Evolutionary conservation across 2,888 invertebrate species (phyloP), one percentile per base, ranked within the genome.

Genomic region (Pollenia angustigena): DNA sequence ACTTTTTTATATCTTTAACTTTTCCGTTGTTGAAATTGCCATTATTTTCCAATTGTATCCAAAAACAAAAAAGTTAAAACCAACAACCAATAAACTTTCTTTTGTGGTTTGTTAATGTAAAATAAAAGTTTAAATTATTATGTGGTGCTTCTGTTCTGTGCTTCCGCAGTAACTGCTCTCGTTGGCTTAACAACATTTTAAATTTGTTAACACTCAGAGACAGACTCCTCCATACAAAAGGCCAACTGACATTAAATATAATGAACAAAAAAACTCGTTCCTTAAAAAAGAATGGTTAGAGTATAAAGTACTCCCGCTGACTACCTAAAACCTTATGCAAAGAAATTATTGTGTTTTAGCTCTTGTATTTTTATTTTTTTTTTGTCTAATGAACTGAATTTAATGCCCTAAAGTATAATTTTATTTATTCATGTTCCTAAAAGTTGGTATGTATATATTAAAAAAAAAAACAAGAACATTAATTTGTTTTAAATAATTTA

Each of bases 401-500:
- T n/a, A 71, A 71, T 71, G 42, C 42, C 11, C 42, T 11, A 32
- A 60, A 74, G 40, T 74, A 32, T 9, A 42, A 18, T 75, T 75
- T 75, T 50, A 62, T 62, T 75, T 62, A 42, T 74, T 74, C 48
- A 40, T 75, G 18, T 75, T 60, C 32, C 48, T 40, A 11, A 60
- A 60, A 50, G 14, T 46, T 56, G 44, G n/a, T 46, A 32, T 18
- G 2, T 18, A 1, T 32, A n/a, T n/a, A n/a, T n/a, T n/a, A 2
- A 42, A n/a, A 40, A 10, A 18, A 50, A 62, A 50, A 46, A 56
- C 32, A 40, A 46, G 32, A 68, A 64, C 82, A 48, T 54, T 76
- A 82, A 82, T 76, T 76, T 75, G 76, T 69, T 82, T 76, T 82
- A 76, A 82, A 82, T 82, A 76, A 82, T 82, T 82, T 82, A 82